Evolutionary conservation across 2,888 invertebrate species (phyloP), one percentile per base, ranked within the genome.

Genomic region (Urechis unicinctus): DNA sequence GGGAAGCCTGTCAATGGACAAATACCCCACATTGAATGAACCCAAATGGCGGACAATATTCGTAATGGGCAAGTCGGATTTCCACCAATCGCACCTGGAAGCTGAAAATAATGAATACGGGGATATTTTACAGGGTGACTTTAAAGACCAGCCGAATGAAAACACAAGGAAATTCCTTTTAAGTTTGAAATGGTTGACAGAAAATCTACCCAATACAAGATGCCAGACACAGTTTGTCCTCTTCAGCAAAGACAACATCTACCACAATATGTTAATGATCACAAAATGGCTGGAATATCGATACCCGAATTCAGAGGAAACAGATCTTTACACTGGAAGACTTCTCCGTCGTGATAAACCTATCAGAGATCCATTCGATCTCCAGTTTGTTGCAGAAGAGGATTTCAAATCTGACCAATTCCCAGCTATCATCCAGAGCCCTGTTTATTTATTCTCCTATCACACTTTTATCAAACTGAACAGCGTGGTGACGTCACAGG

Each of bases 141-240:
- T 63, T 46, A 41, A 46, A 2, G 64, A 63, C 36, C 53, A 51
- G 9, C 56, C 53, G 5, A 56, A 61, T 25, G 61, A 64, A 43
- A 52, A 50, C 31, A 62, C 63, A 2, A 31, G 64, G 13, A 64
- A 64, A 47, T 52, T 60, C 45, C 54, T 65, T 55, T 26, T 60
- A 49, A 57, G 43, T 9, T 26, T 64, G 29, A 54, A 52, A 24
- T 65, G 61, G 61, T 22, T 53, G 22, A 47, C 9, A 9, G 36
- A 36, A 36, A 9, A 36, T 36, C 17, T 36, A 17, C 9, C 17
- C 9, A 13, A 9, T 13, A 17, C 9, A 36, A 17, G 36, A 13
- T 36, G 36, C 17, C 9, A 36, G 9, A 9, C 36, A 13, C 36
- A 36, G 17, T 36, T 36, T 17, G 17, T 36, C 36, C 9, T 36